A percentile compares a stretch with the other conserved stretches of the same genome.
Conservation (phyloP, 2,888 invertebrate genomes). For the Drosophila neonasuta region DNA sequence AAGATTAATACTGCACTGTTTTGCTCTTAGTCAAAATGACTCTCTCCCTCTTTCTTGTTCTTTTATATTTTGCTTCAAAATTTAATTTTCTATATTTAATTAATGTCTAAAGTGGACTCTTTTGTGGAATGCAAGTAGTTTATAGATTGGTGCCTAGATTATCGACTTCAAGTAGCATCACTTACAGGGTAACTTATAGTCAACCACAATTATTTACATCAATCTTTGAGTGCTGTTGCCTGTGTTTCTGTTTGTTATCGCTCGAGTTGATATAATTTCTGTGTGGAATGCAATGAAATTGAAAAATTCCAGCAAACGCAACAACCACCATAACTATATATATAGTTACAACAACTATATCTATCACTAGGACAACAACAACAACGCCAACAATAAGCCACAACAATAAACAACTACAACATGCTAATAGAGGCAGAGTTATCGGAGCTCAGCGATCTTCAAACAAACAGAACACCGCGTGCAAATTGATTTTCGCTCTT, state of each 20-base stretch:
- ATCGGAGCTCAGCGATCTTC: conserved; percentile 48
- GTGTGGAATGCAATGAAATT: conserved; percentile 40
- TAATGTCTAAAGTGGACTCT: too few species aligned
- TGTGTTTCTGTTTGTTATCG: conserved; percentile 20
- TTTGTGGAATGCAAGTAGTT: too few species aligned
- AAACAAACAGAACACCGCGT: conserved; percentile 55
- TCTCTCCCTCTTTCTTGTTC: too few species aligned
- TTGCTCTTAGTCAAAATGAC: too few species aligned
- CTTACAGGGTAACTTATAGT: conserved; percentile 15
- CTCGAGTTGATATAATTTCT: conserved; percentile 35
- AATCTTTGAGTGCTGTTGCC: conserved; percentile 6
- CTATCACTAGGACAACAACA: conserved; percentile 2
- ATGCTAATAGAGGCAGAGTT: conserved; percentile 44
- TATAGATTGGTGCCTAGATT: too few species aligned
- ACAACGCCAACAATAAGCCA: conserved; percentile 9
- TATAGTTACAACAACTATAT: conserved; percentile 4
- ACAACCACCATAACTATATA: conserved; percentile 6
- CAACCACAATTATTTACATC: too few species aligned
- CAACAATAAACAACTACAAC: conserved; percentile 18
- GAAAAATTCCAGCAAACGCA: conserved; percentile 36
- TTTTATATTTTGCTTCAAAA: too few species aligned
- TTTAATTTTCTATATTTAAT: too few species aligned
- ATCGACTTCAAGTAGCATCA: too few species aligned
- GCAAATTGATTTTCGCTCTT: conserved; percentile 79
- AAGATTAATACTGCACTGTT: too few species aligned